Evolutionary conservation across 1,140 invertebrate genomes (phyloP), one percentile per base, ranked within the genome.

Genomic region (Drosophila funebris): DNA sequence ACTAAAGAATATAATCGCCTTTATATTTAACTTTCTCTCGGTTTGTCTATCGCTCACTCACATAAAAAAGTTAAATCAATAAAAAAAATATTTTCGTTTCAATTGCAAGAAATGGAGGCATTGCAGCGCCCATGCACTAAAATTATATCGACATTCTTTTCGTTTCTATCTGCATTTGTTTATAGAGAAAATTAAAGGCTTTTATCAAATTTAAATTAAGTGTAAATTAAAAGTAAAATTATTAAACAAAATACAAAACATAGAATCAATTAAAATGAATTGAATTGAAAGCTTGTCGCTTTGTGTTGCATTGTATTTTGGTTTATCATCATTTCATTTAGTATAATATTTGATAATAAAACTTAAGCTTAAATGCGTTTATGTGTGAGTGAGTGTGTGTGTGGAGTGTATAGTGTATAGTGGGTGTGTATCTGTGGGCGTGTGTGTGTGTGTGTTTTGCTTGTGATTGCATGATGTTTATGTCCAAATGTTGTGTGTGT

Each of bases 121-220:
- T 67, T 82, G 72, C 83, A 82, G 57, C 50, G 27, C 50, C 37
- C 44, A 63, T 82, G 72, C 83, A 82, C 83, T 88, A 88, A 78
- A 87, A 87, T 82, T 87, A 87, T 87, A 87, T 85, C 82, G 82
- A 85, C 82, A 85, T 82, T 84, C 67, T 76, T 84, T 76, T 75
- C 58, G 52, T 75, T 76, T 72, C 52, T 69, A 56, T 75, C 61
- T 71, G 61, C 48, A 64, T 53, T 52, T 60, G 60, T 72, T 66
- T 50, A 46, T 22, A 37, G 36, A 67, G 53, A 72, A 58, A 67
- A 67, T 52, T 29, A 72, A 67, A 72, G 63, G 62, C 69, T 57
- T 56, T 36, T 36, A 72, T 58, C 52, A 66, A 73, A 39, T 29
- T 73, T 24, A 61, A 73, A 68, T 54, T 48, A 53, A 46, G 44